These are phyloP conservation scores for Tenebrio molitor DNA, from an alignment of 1,140 invertebrate species.

Conservation along the genomic window DNA sequence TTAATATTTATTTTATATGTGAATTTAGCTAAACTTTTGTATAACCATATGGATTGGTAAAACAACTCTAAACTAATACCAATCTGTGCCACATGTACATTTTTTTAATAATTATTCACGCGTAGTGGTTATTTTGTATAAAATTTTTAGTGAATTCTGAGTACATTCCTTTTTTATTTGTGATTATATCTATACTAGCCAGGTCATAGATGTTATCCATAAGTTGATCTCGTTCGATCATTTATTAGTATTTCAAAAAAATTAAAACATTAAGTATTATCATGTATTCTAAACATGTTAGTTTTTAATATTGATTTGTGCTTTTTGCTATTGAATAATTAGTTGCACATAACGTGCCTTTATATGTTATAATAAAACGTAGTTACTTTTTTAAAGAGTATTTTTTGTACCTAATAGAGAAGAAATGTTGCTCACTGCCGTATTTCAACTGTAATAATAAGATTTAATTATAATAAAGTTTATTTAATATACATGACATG, in stretches of 20 bases:
- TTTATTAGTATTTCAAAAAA: slow-evolving; percentile 30
- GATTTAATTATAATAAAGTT: slow-evolving; percentile 15
- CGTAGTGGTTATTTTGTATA: slow-evolving; percentile 9
- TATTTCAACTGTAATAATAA: slow-evolving; percentile 4
- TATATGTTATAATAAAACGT: slow-evolving; percentile 4
- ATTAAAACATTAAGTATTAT: slow-evolving; percentile 20
- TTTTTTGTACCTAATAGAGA: slow-evolving; percentile 12
- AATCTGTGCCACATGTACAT: slow-evolving; percentile 13
- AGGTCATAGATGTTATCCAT: slow-evolving; percentile 10
- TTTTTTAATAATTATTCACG: slow-evolving; percentile 9
- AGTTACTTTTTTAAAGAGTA: background rate
- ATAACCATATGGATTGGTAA: background rate
- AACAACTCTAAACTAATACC: background rate
- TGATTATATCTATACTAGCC: slow-evolving; percentile 2
- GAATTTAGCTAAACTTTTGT: background rate
- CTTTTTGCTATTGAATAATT: slow-evolving; percentile 2
- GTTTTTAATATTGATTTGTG: slow-evolving; percentile 9
- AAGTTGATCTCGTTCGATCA: slow-evolving; percentile 18
- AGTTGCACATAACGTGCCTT: background rate
- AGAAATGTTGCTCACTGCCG: slow-evolving; percentile 30
- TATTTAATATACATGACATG: background rate
- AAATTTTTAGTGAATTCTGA: slow-evolving; percentile 6
- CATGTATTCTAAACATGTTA: slow-evolving; percentile 16
- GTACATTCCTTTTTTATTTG: slow-evolving; percentile 33
- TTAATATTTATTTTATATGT: slow-evolving; percentile 29